Evolutionary conservation across 2,888 invertebrate species (phyloP).

Genomic region (Drosophila neotestacea): DNA sequence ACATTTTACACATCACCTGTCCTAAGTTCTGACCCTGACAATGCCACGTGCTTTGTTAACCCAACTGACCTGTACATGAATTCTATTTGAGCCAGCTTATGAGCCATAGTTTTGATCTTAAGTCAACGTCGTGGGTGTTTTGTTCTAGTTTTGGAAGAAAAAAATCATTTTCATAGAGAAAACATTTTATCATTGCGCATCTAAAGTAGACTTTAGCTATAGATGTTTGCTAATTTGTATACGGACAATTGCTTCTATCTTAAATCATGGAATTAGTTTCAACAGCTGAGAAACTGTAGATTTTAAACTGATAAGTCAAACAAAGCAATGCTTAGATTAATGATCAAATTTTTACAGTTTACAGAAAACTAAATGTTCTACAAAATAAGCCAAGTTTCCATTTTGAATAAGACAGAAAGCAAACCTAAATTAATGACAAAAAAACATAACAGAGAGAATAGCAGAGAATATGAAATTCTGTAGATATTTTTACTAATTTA

Average conservation of each 20-base stretch:
- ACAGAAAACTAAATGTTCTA: neutral
- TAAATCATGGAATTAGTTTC: slow-evolving; percentile 1
- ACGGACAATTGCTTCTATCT: slow-evolving; percentile 19
- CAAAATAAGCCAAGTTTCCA: too few relatives aligned
- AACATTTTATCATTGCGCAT: slow-evolving; percentile 23
- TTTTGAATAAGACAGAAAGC: too few relatives aligned
- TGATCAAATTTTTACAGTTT: neutral
- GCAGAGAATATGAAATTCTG: too few relatives aligned
- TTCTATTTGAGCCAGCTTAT: slow-evolving; percentile 39
- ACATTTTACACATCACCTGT: slow-evolving; percentile 66
- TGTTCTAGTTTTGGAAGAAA: neutral
- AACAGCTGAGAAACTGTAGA: slow-evolving; percentile 8
- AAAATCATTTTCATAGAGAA: slow-evolving; percentile 1
- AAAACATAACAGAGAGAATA: too few relatives aligned
- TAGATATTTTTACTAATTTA: too few relatives aligned
- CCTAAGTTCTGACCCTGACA: slow-evolving; percentile 32
- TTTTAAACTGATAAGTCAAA: slow-evolving; percentile 1
- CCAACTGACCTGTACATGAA: slow-evolving; percentile 53
- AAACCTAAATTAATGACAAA: too few relatives aligned
- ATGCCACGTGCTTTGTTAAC: slow-evolving; percentile 67
- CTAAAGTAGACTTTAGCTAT: slow-evolving; percentile 29
- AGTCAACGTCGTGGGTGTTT: slow-evolving; percentile 48
- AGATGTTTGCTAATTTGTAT: slow-evolving; percentile 43
- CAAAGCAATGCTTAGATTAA: neutral
- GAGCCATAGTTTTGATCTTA: slow-evolving; percentile 1